These are phyloP conservation scores for Zeugodacus cucurbitae DNA, from an alignment of 1,140 invertebrate genomes.

Conservation along the genomic window DNA sequence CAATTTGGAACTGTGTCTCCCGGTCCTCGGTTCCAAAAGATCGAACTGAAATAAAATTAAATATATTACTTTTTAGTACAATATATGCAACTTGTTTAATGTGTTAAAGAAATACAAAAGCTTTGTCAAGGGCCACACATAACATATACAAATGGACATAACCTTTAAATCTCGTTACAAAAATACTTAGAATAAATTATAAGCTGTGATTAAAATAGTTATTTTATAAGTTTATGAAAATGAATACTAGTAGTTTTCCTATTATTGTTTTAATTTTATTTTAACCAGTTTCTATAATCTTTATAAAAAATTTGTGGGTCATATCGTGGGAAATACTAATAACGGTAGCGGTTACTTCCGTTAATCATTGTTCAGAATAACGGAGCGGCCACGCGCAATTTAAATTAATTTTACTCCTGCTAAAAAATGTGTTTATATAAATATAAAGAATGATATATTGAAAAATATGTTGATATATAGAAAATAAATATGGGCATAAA, in stretches of 20 bases:
- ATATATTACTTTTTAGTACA: not conserved
- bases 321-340: not conserved
- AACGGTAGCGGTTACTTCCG: not conserved
- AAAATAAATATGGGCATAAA: not conserved
- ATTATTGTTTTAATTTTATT: too few relatives aligned
- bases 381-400: not conserved
- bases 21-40: constrained; percentile 99
- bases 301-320: not conserved
- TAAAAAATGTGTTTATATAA: not conserved
- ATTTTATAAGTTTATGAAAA: too few relatives aligned
- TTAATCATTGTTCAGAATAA: not conserved
- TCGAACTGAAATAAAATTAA: constrained; percentile 79
- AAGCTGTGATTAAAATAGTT: too few relatives aligned
- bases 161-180: too few relatives aligned
- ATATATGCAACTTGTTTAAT: not conserved
- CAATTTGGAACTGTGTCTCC: constrained; percentile 91
- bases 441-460: not conserved
- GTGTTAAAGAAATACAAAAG: too few relatives aligned
- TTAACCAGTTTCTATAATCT: not conserved
- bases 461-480: not conserved
- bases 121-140: too few relatives aligned
- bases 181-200: too few relatives aligned
- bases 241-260: too few relatives aligned
- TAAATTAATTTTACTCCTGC: not conserved
- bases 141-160: too few relatives aligned